Percentiles rank a stretch among this genome's conserved stretches.
phyloP scores from a whole-genome alignment of 2,888 invertebrate genomes.

The Epistrophe eligans region DNA sequence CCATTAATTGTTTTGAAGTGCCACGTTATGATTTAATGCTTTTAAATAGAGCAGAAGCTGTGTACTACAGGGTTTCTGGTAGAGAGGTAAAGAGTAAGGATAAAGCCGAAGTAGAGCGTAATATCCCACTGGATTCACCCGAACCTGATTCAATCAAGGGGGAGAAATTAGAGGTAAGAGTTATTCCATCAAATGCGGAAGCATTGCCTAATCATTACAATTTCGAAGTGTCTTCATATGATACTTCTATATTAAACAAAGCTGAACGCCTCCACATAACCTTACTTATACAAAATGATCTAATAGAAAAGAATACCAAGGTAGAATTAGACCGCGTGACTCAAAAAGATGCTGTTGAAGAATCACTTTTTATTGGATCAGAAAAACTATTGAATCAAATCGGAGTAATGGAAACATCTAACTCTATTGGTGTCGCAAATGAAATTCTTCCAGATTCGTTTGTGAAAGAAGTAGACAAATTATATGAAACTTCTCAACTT shows the following conservation, averaged over 20 bases:
- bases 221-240: conserved; percentile 68
- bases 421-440: not conserved
- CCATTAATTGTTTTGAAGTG: conserved; percentile 74
- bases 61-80: conserved; percentile 61
- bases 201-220: conserved; percentile 49
- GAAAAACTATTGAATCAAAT: not conserved
- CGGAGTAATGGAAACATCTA: not conserved
- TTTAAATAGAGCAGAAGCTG: conserved; percentile 69
- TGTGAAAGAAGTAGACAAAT: too few species aligned
- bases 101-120: conserved; percentile 25
- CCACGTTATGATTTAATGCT: conserved; percentile 72
- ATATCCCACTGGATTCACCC: conserved; percentile 23
- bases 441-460: not conserved
- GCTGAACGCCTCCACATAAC: conserved; percentile 39
- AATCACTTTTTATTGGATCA: not conserved
- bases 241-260: conserved; percentile 40
- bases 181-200: conserved; percentile 13
- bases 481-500: too few species aligned
- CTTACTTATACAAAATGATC: conserved; percentile 17
- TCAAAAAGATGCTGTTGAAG: not conserved
- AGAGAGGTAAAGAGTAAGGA: conserved; percentile 38
- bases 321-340: not conserved
- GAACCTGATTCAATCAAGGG: conserved; percentile 17
- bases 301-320: not conserved
- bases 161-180: conserved; percentile 56